Evolutionary conservation across 2,888 invertebrate species (phyloP), one percentile per base, ranked within the genome.

Genomic region (Brenthis ino): DNA sequence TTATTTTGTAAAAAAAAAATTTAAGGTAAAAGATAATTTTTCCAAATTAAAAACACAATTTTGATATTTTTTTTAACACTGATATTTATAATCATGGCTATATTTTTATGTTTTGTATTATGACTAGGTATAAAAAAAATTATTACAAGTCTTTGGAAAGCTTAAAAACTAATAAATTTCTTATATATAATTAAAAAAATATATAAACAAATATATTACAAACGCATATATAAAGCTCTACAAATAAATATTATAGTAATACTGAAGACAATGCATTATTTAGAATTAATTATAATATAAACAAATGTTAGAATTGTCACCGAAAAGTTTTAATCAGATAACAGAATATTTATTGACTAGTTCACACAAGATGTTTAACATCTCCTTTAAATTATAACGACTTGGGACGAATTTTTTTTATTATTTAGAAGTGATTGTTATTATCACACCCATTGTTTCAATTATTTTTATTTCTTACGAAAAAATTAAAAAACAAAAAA

Each of bases 321-420:
- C 56, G n/a, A 54, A 60, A 53, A 43, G n/a, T 43, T 67, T 61
- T 43, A 37, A 67, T 67, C 63, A 51, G 67, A 57, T 67, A 67
- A 63, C 56, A 20, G 4, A 55, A 51, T 56, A 67, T 63, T 67
- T 67, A 67, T 67, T 67, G 51, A 24, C 50, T 37, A 50, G 33
- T 67, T 67, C 67, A 47, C 48, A 54, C 53, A n/a, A 60, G 13
- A 60, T 20, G 55, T 67, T 56, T 33, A 63, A 63, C 53, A 63
- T 50, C 50, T 60, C 50, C 60, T 60, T 48, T 50, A 50, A 60
- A 50, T 50, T 60, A 60, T 33, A n/a, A 60, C 50, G 60, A 60
- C 60, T 50, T 48, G 60, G 16, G 28, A 48, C 11, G 14, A 50
- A 50, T 60, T 5, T 28, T 24, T 28, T 50, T 50, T 8, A n/a